Base-by-base conservation (phyloP, 2,888 invertebrate species). In the Drosophila paranaensis region DNA sequence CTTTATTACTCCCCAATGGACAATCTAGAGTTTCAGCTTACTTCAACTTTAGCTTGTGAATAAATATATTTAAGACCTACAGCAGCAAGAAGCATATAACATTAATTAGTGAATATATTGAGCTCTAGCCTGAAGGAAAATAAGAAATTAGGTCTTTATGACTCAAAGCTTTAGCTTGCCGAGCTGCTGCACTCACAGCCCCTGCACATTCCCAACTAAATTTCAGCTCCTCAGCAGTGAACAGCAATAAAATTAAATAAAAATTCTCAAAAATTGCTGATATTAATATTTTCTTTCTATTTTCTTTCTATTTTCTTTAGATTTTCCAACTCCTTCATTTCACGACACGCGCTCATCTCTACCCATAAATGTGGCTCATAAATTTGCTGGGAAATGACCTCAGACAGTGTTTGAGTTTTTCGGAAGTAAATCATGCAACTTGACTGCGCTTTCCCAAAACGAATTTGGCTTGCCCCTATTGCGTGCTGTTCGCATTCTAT, bases 361-460 rank as follows among this genome's bases (percentile, higher is more conserved):
- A 20, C 27, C 27, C 1, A 27, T 14, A 27, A 11, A 11, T 11
- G 5, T 16, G 20, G 51, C 46, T 25, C 60, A 70, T 76, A 80
- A 79, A 79, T 77, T 71, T 16, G 27, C 20, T 56, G 10, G 51
- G 63, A 68, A 71, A 64, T 71, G 77, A 75, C 80, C 81, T 71
- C 63, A 61, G 54, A 55, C 70, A 56, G 30, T 65, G 63, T 74
- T 68, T 55, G 70, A 66, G 65, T 62, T 70, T 61, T 62, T 51
- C 62, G 83, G 75, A 86, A 86, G 76, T 89, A 88, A 88, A 89
- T 88, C 88, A 89, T 79, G 74, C 76, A 77, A 74, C 76, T 77
- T 82, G 77, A 83, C 74, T 88, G 83, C 77, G 71, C 57, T 78
- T 74, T 60, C 48, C 62, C 6, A 11, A 71, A 73, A 73, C 68